Evolutionary conservation across 2,888 invertebrate species (phyloP).

Genomic region (Yponomeuta sedellus): DNA sequence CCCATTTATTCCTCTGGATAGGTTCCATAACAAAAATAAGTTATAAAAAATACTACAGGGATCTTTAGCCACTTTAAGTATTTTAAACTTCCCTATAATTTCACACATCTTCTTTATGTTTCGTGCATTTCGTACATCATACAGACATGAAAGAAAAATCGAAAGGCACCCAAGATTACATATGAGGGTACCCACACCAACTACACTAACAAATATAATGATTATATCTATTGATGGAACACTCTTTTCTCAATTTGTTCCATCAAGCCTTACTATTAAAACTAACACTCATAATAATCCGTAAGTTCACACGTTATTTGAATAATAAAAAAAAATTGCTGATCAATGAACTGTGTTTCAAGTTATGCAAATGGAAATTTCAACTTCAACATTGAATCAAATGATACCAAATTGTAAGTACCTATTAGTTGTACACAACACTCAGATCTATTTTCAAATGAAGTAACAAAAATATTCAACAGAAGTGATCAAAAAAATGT

Average conservation of each 20-base stretch:
- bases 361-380: slow-evolving; percentile 10
- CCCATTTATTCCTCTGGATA: slow-evolving; percentile 65
- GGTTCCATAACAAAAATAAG: slow-evolving; percentile 67
- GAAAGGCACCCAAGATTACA: slow-evolving; percentile 75
- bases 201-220: slow-evolving; percentile 75
- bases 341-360: not conserved
- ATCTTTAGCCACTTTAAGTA: slow-evolving; percentile 44
- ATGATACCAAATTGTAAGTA: not conserved
- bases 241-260: slow-evolving; percentile 33
- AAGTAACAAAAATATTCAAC: not conserved
- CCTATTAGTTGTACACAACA: not conserved
- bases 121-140: slow-evolving; percentile 92
- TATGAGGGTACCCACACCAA: slow-evolving; percentile 71
- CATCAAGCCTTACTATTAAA: slow-evolving; percentile 44
- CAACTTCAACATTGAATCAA: slow-evolving; percentile 2
- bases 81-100: slow-evolving; percentile 49
- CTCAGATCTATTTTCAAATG: not conserved
- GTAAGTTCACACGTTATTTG: slow-evolving; percentile 48
- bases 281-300: slow-evolving; percentile 44
- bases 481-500: slow-evolving; percentile 5
- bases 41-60: slow-evolving; percentile 67
- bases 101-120: slow-evolving; percentile 88
- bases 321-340: slow-evolving; percentile 7
- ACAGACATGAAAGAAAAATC: slow-evolving; percentile 77
- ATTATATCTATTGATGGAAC: slow-evolving; percentile 66